Evolutionary conservation across 2,113 vertebrate species (phyloP).

Genomic region (Aegithalos caudatus): DNA sequence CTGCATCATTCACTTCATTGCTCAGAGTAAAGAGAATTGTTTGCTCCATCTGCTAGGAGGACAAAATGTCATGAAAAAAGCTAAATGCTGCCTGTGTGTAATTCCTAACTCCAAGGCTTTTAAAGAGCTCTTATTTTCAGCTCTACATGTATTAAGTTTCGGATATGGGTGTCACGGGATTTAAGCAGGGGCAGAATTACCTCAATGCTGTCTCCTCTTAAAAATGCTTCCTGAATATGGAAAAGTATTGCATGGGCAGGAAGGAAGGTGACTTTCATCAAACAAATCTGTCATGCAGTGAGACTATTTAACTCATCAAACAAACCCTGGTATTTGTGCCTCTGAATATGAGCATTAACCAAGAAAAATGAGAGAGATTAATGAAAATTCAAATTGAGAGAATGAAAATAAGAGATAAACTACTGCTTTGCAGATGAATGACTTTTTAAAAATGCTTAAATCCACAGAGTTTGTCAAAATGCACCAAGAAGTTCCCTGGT

Average conservation of each 20-base stretch:
- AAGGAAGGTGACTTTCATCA: slow-evolving; percentile 67
- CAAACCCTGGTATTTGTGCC: not conserved
- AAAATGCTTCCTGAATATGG: slow-evolving; percentile 63
- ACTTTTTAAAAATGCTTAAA: not conserved
- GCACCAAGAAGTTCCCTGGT: not conserved
- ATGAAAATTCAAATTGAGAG: slow-evolving; percentile 49
- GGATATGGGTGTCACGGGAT: slow-evolving; percentile 28
- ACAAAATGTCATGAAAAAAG: not conserved
- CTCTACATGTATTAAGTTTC: slow-evolving; percentile 13
- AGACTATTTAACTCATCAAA: slow-evolving; percentile 46
- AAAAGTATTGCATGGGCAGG: slow-evolving; percentile 44
- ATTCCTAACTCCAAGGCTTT: not conserved
- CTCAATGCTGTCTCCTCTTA: slow-evolving; percentile 33
- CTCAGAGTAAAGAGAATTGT: not conserved
- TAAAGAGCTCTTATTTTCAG: slow-evolving; percentile 36
- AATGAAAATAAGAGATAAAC: slow-evolving; percentile 48
- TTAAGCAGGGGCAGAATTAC: slow-evolving; percentile 54
- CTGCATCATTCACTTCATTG: not conserved
- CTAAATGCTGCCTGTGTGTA: slow-evolving; percentile 12
- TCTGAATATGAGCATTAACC: slow-evolving; percentile 42
- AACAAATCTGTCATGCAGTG: slow-evolving; percentile 53
- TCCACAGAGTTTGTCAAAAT: slow-evolving; percentile 20
- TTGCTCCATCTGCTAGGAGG: not conserved
- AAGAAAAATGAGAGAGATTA: slow-evolving; percentile 26
- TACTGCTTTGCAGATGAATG: slow-evolving; percentile 9